Conservation (phyloP, 2,888 invertebrate species). For the Athrips mouffetella region DNA sequence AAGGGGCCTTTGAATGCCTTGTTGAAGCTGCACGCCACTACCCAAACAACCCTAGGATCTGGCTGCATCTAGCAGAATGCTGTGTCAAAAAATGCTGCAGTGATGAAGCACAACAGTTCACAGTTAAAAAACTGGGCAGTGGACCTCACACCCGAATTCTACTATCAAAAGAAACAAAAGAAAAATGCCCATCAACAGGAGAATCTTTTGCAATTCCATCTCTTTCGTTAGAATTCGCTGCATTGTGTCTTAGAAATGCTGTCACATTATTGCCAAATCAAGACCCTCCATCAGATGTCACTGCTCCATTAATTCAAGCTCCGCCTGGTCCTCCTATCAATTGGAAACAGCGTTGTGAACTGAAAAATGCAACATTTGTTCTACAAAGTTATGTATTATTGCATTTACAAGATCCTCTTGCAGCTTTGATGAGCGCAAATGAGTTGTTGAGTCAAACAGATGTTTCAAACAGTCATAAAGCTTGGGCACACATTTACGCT, state of each 20-base stretch:
- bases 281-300: slow-evolving; percentile 57
- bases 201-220: slow-evolving; percentile 92
- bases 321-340: slow-evolving; percentile 82
- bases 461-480: slow-evolving; percentile 75
- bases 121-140: slow-evolving; percentile 66
- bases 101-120: slow-evolving; percentile 69
- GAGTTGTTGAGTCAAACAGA: slow-evolving; percentile 85
- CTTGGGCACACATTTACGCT: slow-evolving; percentile 92
- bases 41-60: slow-evolving; percentile 92
- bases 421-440: slow-evolving; percentile 88
- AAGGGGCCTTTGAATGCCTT: slow-evolving; percentile 94
- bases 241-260: slow-evolving; percentile 92
- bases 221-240: slow-evolving; percentile 93
- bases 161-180: slow-evolving; percentile 58
- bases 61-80: slow-evolving; percentile 96
- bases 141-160: slow-evolving; percentile 66
- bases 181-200: slow-evolving; percentile 70
- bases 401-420: slow-evolving; percentile 89
- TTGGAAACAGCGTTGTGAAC: slow-evolving; percentile 77
- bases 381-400: slow-evolving; percentile 91
- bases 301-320: slow-evolving; percentile 58
- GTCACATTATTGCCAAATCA: slow-evolving; percentile 82
- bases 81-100: slow-evolving; percentile 85
- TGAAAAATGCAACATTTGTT: slow-evolving; percentile 83
- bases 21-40: slow-evolving; percentile 91